Evolutionary conservation across 2,888 invertebrate species (phyloP).

Genomic region (Elmis aenea): DNA sequence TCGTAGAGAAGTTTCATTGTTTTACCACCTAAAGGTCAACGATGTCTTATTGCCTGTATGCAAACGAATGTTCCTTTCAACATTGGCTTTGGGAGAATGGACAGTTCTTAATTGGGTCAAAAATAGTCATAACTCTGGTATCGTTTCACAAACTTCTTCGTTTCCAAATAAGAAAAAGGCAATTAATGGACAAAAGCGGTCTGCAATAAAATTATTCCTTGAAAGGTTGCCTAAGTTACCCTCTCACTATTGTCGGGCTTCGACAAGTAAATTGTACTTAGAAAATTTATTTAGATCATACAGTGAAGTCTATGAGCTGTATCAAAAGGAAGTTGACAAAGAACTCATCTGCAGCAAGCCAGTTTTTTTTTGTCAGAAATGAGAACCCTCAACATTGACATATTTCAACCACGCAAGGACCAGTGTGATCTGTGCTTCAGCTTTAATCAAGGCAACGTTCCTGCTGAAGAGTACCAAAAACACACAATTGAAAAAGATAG

Average conservation of each 20-base stretch:
- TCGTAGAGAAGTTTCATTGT: no score
- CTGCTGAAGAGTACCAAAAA: neutral
- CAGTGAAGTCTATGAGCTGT: constrained; percentile 16
- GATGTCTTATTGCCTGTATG: neutral
- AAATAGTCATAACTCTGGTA: neutral
- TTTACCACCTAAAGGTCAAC: no score
- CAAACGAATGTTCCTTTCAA: constrained; percentile 1
- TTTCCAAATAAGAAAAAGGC: neutral
- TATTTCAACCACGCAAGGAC: constrained; percentile 2
- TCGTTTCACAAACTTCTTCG: neutral
- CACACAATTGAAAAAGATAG: constrained; percentile 3
- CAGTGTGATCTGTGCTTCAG: constrained; percentile 1
- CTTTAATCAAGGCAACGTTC: neutral
- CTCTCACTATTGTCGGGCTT: no score
- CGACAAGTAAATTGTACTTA: constrained; percentile 26
- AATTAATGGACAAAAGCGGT: no score
- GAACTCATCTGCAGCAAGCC: constrained; percentile 16
- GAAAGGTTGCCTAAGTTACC: no score
- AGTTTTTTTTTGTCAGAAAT: constrained; percentile 9
- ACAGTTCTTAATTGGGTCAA: neutral
- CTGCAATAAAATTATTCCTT: neutral
- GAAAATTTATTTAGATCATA: constrained; percentile 19
- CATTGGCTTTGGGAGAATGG: neutral
- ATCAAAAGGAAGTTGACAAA: constrained; percentile 16
- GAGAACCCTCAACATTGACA: constrained; percentile 1